Evolutionary conservation across 2,888 invertebrate species (phyloP).

Genomic region (Chesias legatella): DNA sequence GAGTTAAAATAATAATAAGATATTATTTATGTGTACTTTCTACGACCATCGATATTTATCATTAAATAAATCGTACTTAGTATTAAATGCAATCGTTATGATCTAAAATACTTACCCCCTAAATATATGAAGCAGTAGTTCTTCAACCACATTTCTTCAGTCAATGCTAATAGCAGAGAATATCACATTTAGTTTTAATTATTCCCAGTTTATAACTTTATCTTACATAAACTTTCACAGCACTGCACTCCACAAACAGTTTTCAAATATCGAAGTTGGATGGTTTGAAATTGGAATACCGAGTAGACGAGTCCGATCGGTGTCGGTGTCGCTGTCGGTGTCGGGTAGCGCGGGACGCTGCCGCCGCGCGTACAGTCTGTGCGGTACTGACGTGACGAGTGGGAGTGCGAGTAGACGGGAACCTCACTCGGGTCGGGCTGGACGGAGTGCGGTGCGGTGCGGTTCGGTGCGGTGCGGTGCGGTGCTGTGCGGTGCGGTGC

Average conservation of each 20-base stretch:
- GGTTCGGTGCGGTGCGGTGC: no score
- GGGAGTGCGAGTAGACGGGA: slow-evolving; percentile 50
- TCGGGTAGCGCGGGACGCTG: slow-evolving; percentile 38
- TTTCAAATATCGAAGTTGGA: slow-evolving; percentile 16
- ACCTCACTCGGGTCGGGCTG: slow-evolving; percentile 42
- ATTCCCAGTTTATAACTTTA: no score
- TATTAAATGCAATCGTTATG: no score
- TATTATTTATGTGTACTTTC: no score
- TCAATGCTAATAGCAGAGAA: slow-evolving; percentile 17
- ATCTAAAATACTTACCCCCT: slow-evolving; percentile 16
- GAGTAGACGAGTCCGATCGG: slow-evolving; percentile 4
- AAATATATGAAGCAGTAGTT: slow-evolving; percentile 13
- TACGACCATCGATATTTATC: no score
- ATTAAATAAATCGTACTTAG: no score
- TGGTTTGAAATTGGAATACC: slow-evolving; percentile 25
- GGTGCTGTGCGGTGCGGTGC: no score
- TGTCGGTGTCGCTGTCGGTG: neutral
- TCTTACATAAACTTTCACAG: slow-evolving; percentile 32
- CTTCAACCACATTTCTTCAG: slow-evolving; percentile 17
- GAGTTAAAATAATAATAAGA: no score
- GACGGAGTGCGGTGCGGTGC: slow-evolving; percentile 49
- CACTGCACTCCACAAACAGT: slow-evolving; percentile 68
- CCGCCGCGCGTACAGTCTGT: slow-evolving; percentile 63
- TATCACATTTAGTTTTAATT: slow-evolving; percentile 20
- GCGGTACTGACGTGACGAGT: slow-evolving; percentile 74